phyloP scores from a whole-genome alignment of 2,797 vertebrate species.

The Petrocephalus sullivani region DNA sequence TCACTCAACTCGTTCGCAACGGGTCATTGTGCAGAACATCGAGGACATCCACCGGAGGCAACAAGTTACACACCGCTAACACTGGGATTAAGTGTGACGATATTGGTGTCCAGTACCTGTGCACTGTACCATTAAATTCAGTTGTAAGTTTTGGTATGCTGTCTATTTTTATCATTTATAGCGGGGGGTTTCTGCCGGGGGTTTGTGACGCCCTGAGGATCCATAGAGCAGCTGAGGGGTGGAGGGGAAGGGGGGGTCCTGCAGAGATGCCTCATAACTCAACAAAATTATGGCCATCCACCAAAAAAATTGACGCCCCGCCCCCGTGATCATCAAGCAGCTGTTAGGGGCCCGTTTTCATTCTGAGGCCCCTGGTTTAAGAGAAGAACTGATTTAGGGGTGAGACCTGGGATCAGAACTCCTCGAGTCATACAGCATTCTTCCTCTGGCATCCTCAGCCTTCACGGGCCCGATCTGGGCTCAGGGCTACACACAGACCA shows the following conservation, averaged over 20 bases:
- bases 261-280: not conserved
- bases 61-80: not conserved
- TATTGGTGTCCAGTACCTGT: not conserved
- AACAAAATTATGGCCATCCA: not conserved
- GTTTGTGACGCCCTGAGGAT: not conserved
- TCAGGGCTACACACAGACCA: constrained; percentile 20
- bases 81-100: not conserved
- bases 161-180: not conserved
- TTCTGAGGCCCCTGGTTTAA: not conserved
- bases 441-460: constrained; percentile 2
- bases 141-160: not conserved
- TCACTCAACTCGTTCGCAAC: not conserved
- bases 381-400: not conserved
- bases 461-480: constrained; percentile 40
- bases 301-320: not conserved
- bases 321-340: not conserved
- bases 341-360: not conserved
- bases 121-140: not conserved
- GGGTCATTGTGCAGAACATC: not conserved
- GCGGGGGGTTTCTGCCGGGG: not conserved
- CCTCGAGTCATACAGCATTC: not conserved
- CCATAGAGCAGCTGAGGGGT: not conserved
- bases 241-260: not conserved
- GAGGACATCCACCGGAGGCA: not conserved
- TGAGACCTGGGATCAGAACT: not conserved